Evolutionary conservation across 2,797 vertebrate species (phyloP), one percentile per base, ranked within the genome.

Genomic region (Falco concolor): DNA sequence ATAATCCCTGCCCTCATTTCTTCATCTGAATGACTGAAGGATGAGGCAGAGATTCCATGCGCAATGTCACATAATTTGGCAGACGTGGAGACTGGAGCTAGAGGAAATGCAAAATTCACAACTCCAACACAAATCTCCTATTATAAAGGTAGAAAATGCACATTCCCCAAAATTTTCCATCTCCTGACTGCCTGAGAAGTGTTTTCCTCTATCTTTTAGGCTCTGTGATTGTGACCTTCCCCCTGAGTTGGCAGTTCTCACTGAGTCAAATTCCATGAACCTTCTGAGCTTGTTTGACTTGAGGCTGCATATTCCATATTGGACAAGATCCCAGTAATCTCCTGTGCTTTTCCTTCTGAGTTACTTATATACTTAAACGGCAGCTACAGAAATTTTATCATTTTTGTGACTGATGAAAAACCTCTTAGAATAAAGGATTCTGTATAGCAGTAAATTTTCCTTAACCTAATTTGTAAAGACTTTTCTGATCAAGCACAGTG

Each of bases 241-340:
- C 74, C 53, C 76, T 75, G 74, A 86, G 77, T 25, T 96, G 90
- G 94, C 91, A 76, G 60, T 44, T 83, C 70, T 90, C 56, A 53
- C 63, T 6, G 59, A 93, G 75, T 74, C 70, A 75, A 77, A 96
- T 95, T 96, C 90, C 93, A 81, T 56, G 93, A 95, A 83, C 86
- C 75, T 84, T 80, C 90, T 74, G 88, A 95, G 92, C 81, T 96
- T 77, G 49, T 95, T 95, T 95, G 90, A 91, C 93, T 96, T 83
- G 77, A 95, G 75, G 89, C 92, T 95, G 79, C 91, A 94, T 96
- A 95, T 87, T 96, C 89, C 25, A 5, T 53, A 36, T 91, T 96
- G 95, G 96, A 96, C 57, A 87, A 65, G 75, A 87, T 95, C 93
- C 94, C 92, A 95, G 86, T 92, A 94, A 83, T 94, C 74, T 91